Percentiles rank a stretch among this genome's conserved stretches.
Evolutionary conservation across 1,140 invertebrate genomes (phyloP).

Genomic region (Zaprionus tsacasi): DNA sequence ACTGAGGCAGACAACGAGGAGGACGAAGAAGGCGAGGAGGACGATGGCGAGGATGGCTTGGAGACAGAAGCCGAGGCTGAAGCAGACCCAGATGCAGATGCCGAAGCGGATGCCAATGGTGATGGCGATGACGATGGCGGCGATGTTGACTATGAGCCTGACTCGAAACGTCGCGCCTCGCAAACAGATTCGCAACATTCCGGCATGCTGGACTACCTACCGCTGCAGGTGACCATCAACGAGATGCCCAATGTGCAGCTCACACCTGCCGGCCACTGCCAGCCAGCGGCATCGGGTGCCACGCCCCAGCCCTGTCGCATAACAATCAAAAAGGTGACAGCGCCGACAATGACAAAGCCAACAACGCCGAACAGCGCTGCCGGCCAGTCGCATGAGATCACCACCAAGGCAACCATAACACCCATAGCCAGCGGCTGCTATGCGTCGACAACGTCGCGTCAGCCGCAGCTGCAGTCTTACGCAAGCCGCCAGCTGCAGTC

Average conservation of each 20-base stretch:
- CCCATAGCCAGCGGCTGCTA: conserved; percentile 50
- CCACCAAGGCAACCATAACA: conserved; percentile 68
- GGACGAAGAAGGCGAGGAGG: conserved; percentile 17
- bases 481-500: conserved; percentile 42
- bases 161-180: conserved; percentile 49
- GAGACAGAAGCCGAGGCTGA: conserved; percentile 27
- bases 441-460: conserved; percentile 27
- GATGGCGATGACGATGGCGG: conserved; percentile 18
- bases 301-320: conserved; percentile 63
- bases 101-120: conserved; percentile 18
- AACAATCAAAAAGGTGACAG: conserved; percentile 69
- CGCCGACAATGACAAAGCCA: conserved; percentile 16
- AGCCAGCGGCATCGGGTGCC: conserved; percentile 4
- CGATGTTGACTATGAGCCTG: conserved; percentile 44
- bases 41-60: conserved; percentile 13
- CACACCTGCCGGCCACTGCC: conserved; percentile 24
- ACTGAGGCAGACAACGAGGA: conserved; percentile 42
- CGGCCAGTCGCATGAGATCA: conserved; percentile 51
- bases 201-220: conserved; percentile 67
- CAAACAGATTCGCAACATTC: conserved; percentile 69
- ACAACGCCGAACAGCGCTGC: neutral
- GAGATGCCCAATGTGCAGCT: conserved; percentile 50
- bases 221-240: conserved; percentile 70
- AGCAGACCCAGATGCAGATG: conserved; percentile 15
- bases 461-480: conserved; percentile 33